phyloP scores from a whole-genome alignment of 2,888 invertebrate species.

The Phrixothrix hirtus region DNA sequence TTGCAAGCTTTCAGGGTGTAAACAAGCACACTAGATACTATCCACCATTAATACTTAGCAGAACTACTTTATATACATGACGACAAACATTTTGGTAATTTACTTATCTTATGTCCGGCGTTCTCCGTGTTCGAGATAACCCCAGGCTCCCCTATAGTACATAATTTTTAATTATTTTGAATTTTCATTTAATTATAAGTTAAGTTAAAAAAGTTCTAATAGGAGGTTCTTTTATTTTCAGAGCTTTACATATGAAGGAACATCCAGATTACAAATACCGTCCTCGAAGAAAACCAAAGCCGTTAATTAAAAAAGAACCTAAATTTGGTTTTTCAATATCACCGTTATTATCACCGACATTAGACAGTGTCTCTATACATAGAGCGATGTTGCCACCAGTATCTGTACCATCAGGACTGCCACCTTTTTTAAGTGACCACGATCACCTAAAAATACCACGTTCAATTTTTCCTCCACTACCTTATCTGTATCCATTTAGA shows the following conservation, averaged over 20 bases:
- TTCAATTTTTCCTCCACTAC: conserved; percentile 71
- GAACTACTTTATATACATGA: no score
- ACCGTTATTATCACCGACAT: conserved; percentile 63
- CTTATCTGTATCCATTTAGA: conserved; percentile 72
- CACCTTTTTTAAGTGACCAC: conserved; percentile 59
- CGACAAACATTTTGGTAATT: no score
- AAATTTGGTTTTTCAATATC: conserved; percentile 73
- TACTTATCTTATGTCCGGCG: no score
- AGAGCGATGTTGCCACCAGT: conserved; percentile 57
- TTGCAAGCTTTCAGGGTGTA: no score
- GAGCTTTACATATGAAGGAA: conserved; percentile 91
- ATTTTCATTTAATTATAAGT: no score
- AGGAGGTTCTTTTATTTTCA: conserved; percentile 55
- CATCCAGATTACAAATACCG: conserved; percentile 92
- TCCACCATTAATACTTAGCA: no score
- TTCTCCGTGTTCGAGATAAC: no score
- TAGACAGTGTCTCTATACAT: conserved; percentile 56
- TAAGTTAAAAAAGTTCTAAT: not conserved
- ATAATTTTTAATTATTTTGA: no score
- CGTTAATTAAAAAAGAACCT: conserved; percentile 78
- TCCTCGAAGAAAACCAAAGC: conserved; percentile 84
- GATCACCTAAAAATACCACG: conserved; percentile 68
- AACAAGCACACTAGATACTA: no score
- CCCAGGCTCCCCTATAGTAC: no score
- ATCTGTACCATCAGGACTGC: conserved; percentile 57